Evolutionary conservation across 2,888 invertebrate genomes (phyloP), one percentile per base, ranked within the genome.

Genomic region (Leptothorax acervorum): DNA sequence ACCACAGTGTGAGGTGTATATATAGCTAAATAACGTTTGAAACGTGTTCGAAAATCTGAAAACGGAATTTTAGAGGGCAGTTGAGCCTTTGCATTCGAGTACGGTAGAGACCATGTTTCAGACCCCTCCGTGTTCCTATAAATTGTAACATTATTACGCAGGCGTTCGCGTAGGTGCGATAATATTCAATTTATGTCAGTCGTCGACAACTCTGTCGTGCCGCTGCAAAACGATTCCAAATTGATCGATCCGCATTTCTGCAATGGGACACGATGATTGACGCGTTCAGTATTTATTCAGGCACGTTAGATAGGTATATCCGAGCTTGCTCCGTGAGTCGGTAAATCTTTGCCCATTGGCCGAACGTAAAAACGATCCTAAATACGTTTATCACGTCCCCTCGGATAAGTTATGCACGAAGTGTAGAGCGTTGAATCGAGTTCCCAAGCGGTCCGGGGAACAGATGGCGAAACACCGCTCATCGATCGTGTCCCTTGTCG

Each of bases 381-480:
- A 87, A 89, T 85, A 87, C 79, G 76, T 83, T 87, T 87, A 71
- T 66, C 71, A 83, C 51, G 78, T 82, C 66, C 68, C 51, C 55
- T 63, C 57, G 28, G 82, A 65, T 87, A 88, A 88, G 75, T 88
- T 89, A 87, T 87, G 85, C 89, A 82, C 63, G 70, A 79, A 84
- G 75, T 76, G 83, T 87, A 62, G 85, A 89, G 84, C 84, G 83
- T 55, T 60, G 89, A 85, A 87, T 81, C 84, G 82, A 88, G 87
- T 87, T 89, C 45, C 79, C 71, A 76, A 89, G 89, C 85, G 84
- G 87, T 89, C 84, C 83, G 66, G 78, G 71, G 85, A 89, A 89
- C 87, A 88, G 85, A 88, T 88, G 88, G 89, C 62, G 85, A 89
- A 89, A 89, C 87, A 82, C 79, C 84, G 84, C 62, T 71, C 87